Evolutionary conservation across 2,797 vertebrate species (phyloP).

Genomic region (Pteropus rufus): DNA sequence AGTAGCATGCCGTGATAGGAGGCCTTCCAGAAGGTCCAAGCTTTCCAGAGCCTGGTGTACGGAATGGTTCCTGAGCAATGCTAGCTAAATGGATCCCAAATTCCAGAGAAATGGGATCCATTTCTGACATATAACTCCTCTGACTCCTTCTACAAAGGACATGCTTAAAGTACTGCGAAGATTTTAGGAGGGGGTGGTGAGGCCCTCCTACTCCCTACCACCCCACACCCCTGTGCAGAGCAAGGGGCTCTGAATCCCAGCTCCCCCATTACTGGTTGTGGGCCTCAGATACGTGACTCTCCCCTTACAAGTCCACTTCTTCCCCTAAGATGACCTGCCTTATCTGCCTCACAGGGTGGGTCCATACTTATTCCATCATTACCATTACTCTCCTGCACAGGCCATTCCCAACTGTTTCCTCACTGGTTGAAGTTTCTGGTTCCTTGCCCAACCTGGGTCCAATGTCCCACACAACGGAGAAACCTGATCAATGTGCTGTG

Average conservation of each 20-base stretch:
- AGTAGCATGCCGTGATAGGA: background rate
- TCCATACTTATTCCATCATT: background rate
- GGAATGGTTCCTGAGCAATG: background rate
- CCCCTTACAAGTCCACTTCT: background rate
- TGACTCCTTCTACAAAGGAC: background rate
- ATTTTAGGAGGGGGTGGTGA: background rate
- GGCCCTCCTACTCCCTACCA: background rate
- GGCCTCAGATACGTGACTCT: background rate
- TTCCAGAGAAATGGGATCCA: background rate
- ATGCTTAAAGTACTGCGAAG: background rate
- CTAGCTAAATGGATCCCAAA: background rate
- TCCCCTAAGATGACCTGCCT: background rate
- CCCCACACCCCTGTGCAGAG: background rate
- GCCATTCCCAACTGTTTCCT: background rate
- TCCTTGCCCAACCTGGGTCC: background rate
- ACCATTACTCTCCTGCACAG: background rate
- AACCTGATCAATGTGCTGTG: slow-evolving; percentile 33
- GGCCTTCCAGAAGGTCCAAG: background rate
- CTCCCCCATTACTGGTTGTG: background rate
- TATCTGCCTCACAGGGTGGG: background rate
- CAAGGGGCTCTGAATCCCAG: background rate
- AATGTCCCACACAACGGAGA: background rate
- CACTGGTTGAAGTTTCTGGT: background rate
- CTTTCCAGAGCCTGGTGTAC: background rate
- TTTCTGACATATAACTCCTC: background rate